phyloP scores from a whole-genome alignment of 2,888 invertebrate genomes.

The Volucella bombylans region DNA sequence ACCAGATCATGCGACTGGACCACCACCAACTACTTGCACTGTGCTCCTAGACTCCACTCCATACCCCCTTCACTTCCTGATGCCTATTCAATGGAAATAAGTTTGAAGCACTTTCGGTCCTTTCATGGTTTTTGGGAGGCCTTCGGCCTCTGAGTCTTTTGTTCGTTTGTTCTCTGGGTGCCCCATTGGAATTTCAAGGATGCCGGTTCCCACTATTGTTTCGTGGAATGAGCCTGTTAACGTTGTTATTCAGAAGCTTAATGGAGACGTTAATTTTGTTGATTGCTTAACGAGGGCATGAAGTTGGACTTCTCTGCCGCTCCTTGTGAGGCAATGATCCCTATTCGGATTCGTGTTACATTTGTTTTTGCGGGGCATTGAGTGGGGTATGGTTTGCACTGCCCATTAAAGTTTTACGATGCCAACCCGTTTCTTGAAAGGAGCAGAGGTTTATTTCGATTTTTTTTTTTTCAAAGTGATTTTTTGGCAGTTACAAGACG shows the following conservation, averaged over 20 bases:
- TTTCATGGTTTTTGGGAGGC: too few relatives aligned
- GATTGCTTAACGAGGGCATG: conserved; percentile 29
- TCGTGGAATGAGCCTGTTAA: conserved; percentile 42
- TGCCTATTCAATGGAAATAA: neutral
- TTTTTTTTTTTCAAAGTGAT: too few relatives aligned
- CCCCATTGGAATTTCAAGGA: too few relatives aligned
- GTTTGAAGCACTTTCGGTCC: neutral
- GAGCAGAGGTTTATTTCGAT: too few relatives aligned
- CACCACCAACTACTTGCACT: too few relatives aligned
- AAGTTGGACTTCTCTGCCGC: neutral
- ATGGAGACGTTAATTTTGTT: conserved; percentile 61
- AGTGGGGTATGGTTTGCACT: neutral
- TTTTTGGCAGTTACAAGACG: too few relatives aligned
- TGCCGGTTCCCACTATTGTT: neutral
- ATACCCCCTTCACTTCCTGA: conserved; percentile 1
- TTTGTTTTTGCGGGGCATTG: conserved; percentile 53
- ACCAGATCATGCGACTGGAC: too few relatives aligned
- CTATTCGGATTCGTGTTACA: conserved; percentile 20
- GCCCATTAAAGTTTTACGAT: too few relatives aligned
- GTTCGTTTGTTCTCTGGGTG: too few relatives aligned
- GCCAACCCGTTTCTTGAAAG: too few relatives aligned
- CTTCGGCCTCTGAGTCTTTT: too few relatives aligned
- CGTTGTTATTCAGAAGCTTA: conserved; percentile 46
- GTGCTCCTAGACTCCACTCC: too few relatives aligned
- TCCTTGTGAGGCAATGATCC: neutral